phyloP scores from a whole-genome alignment of 2,113 vertebrate species.

The Tretioscincus oriximinensis region DNA sequence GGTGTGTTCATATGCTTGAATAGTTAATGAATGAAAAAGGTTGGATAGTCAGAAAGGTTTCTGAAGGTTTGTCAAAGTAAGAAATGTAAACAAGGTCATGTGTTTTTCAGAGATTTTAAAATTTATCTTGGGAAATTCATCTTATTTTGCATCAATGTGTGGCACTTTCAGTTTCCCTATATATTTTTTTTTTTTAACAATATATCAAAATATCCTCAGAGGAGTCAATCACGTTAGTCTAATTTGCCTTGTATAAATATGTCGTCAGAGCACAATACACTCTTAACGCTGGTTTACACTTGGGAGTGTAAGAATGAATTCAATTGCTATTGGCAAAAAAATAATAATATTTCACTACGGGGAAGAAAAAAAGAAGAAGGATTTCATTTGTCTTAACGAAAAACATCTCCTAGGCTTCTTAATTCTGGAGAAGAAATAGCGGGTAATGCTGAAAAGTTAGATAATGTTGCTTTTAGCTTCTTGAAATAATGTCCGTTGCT shows the following conservation, averaged over 20 bases:
- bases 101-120: constrained; percentile 12
- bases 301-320: not conserved
- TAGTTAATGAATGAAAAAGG: too few relatives aligned
- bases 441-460: not conserved
- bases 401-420: not conserved
- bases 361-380: not conserved
- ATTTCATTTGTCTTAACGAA: not conserved
- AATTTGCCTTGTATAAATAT: not conserved
- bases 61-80: too few relatives aligned
- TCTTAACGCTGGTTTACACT: not conserved
- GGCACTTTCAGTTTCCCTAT: not conserved
- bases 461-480: not conserved
- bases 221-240: not conserved
- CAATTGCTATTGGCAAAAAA: not conserved
- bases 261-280: too few relatives aligned
- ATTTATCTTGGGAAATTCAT: constrained; percentile 7
- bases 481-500: not conserved
- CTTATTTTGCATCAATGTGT: constrained; percentile 2
- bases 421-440: not conserved
- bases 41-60: too few relatives aligned
- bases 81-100: not conserved
- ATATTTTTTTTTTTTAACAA: not conserved
- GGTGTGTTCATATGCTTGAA: too few relatives aligned
- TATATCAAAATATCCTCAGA: not conserved
- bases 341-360: not conserved